These are phyloP conservation scores for Chorisops tibialis DNA, from an alignment of 2,888 invertebrate species.

Conservation along the genomic window DNA sequence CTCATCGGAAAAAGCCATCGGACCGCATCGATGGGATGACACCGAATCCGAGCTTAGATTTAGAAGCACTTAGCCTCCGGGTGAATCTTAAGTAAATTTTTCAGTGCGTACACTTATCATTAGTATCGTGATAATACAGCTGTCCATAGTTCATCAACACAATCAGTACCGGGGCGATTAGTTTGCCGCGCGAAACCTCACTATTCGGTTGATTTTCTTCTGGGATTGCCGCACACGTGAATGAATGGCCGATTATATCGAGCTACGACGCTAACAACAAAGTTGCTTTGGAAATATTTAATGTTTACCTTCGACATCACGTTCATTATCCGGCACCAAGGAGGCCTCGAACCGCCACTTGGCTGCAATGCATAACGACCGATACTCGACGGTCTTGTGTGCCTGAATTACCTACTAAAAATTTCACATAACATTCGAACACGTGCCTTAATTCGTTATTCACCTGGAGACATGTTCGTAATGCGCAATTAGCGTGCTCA, in stretches of 20 bases:
- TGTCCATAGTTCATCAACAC: too few species aligned
- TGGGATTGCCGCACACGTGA: neutral
- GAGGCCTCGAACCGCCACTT: neutral
- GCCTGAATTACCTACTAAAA: neutral
- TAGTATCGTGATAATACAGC: too few species aligned
- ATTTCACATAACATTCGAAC: constrained; percentile 15
- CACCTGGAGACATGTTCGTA: constrained; percentile 22
- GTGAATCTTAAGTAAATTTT: too few species aligned
- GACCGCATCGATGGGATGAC: too few species aligned
- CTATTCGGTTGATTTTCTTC: neutral
- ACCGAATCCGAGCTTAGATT: too few species aligned
- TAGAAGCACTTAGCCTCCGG: too few species aligned
- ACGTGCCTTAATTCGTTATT: constrained; percentile 24
- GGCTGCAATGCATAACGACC: neutral
- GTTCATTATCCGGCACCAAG: neutral
- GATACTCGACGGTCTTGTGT: neutral
- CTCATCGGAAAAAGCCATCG: constrained; percentile 6
- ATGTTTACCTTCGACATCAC: constrained; percentile 15
- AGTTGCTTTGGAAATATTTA: neutral
- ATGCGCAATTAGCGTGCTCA: constrained; percentile 17
- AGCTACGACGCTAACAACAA: neutral
- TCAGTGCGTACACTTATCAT: too few species aligned
- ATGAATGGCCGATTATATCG: constrained; percentile 1
- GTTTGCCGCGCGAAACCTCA: constrained; percentile 1
- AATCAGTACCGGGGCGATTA: neutral